A percentile compares a stretch with the other conserved stretches of the same genome.
Evolutionary conservation across 2,797 vertebrate species (phyloP).

Genomic region (Florisuga fusca): DNA sequence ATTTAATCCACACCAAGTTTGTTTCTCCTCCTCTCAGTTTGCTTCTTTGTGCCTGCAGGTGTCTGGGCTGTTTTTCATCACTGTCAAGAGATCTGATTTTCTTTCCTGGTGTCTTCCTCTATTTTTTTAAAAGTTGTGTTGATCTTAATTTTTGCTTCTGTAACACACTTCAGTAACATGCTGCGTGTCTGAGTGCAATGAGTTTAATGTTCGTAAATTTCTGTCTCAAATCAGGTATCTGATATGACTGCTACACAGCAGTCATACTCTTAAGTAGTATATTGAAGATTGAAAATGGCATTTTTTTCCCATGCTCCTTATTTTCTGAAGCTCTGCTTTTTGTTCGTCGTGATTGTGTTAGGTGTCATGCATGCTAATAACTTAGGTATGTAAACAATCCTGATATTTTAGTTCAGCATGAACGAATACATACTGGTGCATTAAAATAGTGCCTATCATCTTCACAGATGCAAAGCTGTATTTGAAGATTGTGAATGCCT

Average conservation of each 20-base stretch:
- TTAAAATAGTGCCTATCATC: not conserved
- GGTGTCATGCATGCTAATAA: not conserved
- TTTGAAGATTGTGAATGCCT: not conserved
- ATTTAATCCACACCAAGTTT: slow-evolving; percentile 61
- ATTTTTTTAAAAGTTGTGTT: not conserved
- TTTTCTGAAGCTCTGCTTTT: slow-evolving; percentile 21
- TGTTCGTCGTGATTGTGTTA: not conserved
- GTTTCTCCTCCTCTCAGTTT: slow-evolving; percentile 69
- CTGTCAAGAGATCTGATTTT: slow-evolving; percentile 28
- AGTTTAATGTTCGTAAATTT: not conserved
- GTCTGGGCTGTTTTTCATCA: slow-evolving; percentile 49
- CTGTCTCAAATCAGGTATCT: not conserved
- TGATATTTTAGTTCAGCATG: not conserved
- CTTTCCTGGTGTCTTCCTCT: not conserved
- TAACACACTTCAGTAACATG: not conserved
- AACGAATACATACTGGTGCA: not conserved
- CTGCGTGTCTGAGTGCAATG: not conserved
- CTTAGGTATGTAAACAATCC: not conserved
- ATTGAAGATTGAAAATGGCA: not conserved
- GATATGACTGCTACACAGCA: not conserved
- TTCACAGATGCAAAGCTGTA: not conserved
- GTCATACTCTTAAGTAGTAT: not conserved
- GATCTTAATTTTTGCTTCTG: not conserved
- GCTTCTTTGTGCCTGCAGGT: slow-evolving; percentile 18
- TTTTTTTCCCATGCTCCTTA: not conserved